Base-by-base conservation (phyloP, 2,113 vertebrate genomes). In the Heterocephalus glaber region DNA sequence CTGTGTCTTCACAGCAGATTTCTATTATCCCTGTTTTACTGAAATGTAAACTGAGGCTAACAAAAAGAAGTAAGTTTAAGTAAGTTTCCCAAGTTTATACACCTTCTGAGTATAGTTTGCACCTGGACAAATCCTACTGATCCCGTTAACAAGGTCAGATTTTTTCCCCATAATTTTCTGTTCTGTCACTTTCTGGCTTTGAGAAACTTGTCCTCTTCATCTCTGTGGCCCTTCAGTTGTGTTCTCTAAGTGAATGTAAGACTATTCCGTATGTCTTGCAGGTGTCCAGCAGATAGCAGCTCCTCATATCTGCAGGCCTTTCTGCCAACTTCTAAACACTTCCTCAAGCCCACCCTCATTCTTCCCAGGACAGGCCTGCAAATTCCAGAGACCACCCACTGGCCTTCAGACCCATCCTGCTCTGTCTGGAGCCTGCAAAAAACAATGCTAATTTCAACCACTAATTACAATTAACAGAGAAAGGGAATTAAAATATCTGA, bases 401-500 rank as follows among this genome's bases (percentile, higher is more conserved):
- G 52, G 20, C 26, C n/a, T 52, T 9, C 1, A 19, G 2, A 13
- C 3, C 49, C 30, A 49, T 17, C 17, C 13, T 19, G 41, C 44
- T 86, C 19, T 76, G 12, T 26, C 56, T 35, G 6, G 41, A 79
- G 20, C 17, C 60, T 89, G 41, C 7, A 26, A 60, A n/a, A 93
- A 33, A 24, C 8, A 89, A 82, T 11, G 33, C 30, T 47, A 54
- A 22, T 4, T 26, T 11, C 84, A 90, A 70, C 19, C 35, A 41
- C 3, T 44, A 19, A 44, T 79, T 79, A 90, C 56, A 82, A 77
- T 88, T 44, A 70, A 44, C 13, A 19, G 44, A 79, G 82, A 95
- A 95, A 77, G 10, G 38, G 47, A 85, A 94, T 92, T 56, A 94
- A 96, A 94, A 60, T 74, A 96, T 89, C 86, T 80, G 61, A 94